These are phyloP conservation scores for Sorex maritimensis DNA, from an alignment of 2,797 vertebrate genomes.

Conservation along the genomic window DNA sequence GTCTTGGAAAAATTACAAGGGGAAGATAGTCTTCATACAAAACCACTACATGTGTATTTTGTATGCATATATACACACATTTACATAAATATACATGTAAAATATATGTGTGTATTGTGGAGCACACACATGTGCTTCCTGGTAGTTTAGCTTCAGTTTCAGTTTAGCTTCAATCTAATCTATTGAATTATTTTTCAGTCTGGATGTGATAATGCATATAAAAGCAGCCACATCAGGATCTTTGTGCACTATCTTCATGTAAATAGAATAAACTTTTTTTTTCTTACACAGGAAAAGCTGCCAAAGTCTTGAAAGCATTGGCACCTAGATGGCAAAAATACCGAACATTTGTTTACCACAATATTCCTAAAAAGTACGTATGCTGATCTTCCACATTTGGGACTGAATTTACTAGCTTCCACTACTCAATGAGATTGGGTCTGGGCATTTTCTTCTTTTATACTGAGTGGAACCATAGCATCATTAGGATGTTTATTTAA, in stretches of 20 bases:
- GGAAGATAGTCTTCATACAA: not conserved
- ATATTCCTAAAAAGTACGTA: conserved; percentile 49
- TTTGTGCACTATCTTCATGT: conserved; percentile 28
- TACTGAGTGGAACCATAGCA: not conserved
- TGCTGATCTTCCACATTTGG: conserved; percentile 29
- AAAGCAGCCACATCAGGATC: conserved; percentile 28
- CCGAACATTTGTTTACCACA: conserved; percentile 70
- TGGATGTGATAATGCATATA: conserved; percentile 34
- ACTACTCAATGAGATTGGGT: conserved; percentile 14
- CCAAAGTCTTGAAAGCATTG: conserved; percentile 69
- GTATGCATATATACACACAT: too few relatives aligned
- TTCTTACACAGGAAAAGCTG: conserved; percentile 57
- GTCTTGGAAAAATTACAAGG: not conserved
- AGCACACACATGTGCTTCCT: not conserved
- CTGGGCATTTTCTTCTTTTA: conserved; percentile 6
- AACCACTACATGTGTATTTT: too few relatives aligned
- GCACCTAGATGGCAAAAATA: conserved; percentile 62
- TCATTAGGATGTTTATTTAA: not conserved
- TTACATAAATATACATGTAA: too few relatives aligned
- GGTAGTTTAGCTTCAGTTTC: not conserved
- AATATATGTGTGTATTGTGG: not conserved
- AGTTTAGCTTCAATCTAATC: not conserved
- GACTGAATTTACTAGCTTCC: conserved; percentile 58
- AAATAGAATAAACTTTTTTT: conserved; percentile 19
- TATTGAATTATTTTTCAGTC: conserved; percentile 16